Percentiles rank a stretch among this genome's conserved stretches.
phyloP scores from a whole-genome alignment of 2,888 invertebrate genomes.

The Limnephilus marmoratus region DNA sequence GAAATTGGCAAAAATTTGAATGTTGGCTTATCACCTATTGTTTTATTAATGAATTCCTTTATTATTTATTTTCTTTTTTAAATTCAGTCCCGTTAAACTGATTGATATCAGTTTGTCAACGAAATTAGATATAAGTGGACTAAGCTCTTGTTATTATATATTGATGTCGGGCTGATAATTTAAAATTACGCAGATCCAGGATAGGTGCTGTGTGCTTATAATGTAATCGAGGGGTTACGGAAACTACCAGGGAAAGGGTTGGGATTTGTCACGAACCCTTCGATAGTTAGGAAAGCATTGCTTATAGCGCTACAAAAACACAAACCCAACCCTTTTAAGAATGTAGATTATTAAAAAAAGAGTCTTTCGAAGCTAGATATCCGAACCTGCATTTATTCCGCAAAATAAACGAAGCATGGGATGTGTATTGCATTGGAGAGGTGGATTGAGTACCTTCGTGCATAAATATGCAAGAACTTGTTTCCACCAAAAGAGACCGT shows the following conservation, averaged over 20 bases:
- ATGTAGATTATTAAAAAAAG: not conserved
- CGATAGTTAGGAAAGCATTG: not conserved
- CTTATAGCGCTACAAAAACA: not conserved
- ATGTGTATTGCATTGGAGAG: too few relatives aligned
- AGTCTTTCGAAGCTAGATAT: not conserved
- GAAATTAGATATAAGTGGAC: too few relatives aligned
- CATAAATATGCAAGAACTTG: too few relatives aligned
- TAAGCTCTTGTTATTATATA: too few relatives aligned
- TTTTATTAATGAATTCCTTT: too few relatives aligned
- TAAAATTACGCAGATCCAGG: not conserved
- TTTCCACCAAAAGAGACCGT: too few relatives aligned
- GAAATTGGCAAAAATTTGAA: too few relatives aligned
- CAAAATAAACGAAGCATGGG: not conserved
- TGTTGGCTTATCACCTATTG: too few relatives aligned
- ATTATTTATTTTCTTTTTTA: too few relatives aligned
- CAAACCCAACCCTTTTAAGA: not conserved
- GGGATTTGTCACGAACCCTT: not conserved
- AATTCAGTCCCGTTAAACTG: too few relatives aligned
- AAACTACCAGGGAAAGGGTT: not conserved
- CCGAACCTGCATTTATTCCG: not conserved
- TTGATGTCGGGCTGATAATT: not conserved
- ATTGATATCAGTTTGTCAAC: too few relatives aligned
- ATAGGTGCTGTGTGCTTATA: not conserved
- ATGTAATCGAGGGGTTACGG: not conserved
- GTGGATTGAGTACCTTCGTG: too few relatives aligned